Conservation (phyloP, 1,140 invertebrate species). For the Calephelis virginiensis region DNA sequence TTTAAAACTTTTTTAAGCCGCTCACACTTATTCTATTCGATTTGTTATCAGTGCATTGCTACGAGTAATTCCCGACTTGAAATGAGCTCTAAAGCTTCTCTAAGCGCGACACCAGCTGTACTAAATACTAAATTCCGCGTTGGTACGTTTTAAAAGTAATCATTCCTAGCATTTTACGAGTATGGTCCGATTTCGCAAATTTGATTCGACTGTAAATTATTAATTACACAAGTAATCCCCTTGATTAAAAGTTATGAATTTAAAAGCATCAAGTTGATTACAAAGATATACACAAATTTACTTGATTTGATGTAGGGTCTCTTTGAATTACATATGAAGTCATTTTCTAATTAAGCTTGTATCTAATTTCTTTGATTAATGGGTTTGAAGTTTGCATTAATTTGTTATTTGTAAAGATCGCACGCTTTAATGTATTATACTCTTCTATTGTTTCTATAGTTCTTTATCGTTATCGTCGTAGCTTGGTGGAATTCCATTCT, state of each 20-base stretch:
- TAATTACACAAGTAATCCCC: constrained; percentile 68
- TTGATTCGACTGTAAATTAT: constrained; percentile 72
- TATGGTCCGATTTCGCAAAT: constrained; percentile 70
- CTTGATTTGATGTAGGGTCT: constrained; percentile 18
- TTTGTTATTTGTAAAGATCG: too few relatives aligned
- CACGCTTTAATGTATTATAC: too few relatives aligned
- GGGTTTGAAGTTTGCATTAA: too few relatives aligned
- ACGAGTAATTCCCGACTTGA: constrained; percentile 47
- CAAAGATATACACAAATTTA: constrained; percentile 18
- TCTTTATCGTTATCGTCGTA: too few relatives aligned
- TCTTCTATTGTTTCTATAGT: too few relatives aligned
- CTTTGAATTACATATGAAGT: not conserved
- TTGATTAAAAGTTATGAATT: constrained; percentile 78
- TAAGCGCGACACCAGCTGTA: constrained; percentile 58
- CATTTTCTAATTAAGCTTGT: too few relatives aligned
- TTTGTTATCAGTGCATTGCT: constrained; percentile 35
- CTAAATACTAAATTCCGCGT: constrained; percentile 62
- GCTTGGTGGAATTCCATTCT: too few relatives aligned
- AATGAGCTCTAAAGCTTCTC: constrained; percentile 61
- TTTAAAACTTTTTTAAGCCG: not conserved
- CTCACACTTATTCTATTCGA: not conserved
- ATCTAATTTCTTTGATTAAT: too few relatives aligned
- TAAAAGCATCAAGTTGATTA: constrained; percentile 37
- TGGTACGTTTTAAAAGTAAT: constrained; percentile 75
- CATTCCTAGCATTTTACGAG: constrained; percentile 74